These are phyloP conservation scores for Rhopalosiphum nymphaeae DNA, from an alignment of 2,888 invertebrate species.

Conservation along the genomic window DNA sequence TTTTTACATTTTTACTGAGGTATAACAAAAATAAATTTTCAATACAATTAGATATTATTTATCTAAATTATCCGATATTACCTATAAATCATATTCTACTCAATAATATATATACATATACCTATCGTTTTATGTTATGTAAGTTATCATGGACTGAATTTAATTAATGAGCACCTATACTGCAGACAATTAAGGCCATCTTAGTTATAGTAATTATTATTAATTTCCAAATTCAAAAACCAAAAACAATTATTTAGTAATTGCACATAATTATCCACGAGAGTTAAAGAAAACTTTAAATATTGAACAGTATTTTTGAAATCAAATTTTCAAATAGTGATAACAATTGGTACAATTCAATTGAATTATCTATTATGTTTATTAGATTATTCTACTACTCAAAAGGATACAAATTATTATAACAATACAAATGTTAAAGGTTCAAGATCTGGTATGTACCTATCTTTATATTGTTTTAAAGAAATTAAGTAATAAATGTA, in stretches of 20 bases:
- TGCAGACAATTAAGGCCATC: neutral
- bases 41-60: neutral
- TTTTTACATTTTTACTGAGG: neutral
- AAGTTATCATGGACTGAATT: neutral
- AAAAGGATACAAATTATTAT: neutral
- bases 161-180: neutral
- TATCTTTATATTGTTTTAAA: neutral
- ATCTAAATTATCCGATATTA: neutral
- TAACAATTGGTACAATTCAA: neutral
- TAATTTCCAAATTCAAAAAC: neutral
- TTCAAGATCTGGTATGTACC: neutral
- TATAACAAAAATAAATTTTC: neutral
- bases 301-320: neutral
- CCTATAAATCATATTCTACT: neutral
- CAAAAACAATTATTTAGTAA: neutral
- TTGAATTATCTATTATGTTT: neutral
- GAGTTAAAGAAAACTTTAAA: neutral
- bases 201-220: neutral
- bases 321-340: neutral
- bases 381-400: neutral
- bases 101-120: neutral
- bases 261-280: neutral
- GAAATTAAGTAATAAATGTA: neutral
- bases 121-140: neutral
- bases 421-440: neutral